These are phyloP conservation scores for Oikopleura vanhoeffeni DNA, from an alignment of 23 tunicate species.

Conservation along the genomic window DNA sequence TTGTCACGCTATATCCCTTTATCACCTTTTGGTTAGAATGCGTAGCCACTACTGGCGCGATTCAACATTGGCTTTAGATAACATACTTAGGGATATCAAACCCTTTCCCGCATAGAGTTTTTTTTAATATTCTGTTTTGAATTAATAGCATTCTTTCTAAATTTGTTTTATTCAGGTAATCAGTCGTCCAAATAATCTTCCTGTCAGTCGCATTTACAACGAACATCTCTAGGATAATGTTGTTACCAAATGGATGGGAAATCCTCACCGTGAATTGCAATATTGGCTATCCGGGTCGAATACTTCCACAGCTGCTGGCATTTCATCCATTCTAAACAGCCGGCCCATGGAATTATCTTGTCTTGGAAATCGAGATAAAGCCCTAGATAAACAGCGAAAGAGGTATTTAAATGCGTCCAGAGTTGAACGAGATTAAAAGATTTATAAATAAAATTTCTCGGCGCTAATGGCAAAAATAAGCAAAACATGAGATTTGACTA, in stretches of 20 bases:
- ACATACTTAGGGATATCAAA: too few relatives aligned
- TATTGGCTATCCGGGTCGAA: not conserved
- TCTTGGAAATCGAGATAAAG: not conserved
- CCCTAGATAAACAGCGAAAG: slow-evolving; percentile 42
- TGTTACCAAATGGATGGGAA: not conserved
- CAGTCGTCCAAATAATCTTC: not conserved
- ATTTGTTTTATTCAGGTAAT: not conserved
- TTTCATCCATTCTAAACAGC: not conserved
- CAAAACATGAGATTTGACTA: too few relatives aligned
- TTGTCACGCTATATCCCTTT: too few relatives aligned
- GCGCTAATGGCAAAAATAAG: too few relatives aligned
- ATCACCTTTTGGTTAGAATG: too few relatives aligned
- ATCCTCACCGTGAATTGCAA: not conserved
- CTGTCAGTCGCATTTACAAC: not conserved
- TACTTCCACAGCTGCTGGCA: not conserved
- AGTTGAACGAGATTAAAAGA: slow-evolving; percentile 48
- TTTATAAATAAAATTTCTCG: too few relatives aligned
- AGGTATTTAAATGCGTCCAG: too few relatives aligned
- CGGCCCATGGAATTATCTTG: not conserved
- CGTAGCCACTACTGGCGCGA: too few relatives aligned
- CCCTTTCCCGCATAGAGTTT: too few relatives aligned
- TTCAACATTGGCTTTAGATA: too few relatives aligned
- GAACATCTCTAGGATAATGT: not conserved
- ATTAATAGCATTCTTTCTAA: too few relatives aligned
- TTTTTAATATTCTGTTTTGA: too few relatives aligned